These are phyloP conservation scores for Fragum fragum DNA, from an alignment of 2,888 invertebrate species.

Conservation along the genomic window DNA sequence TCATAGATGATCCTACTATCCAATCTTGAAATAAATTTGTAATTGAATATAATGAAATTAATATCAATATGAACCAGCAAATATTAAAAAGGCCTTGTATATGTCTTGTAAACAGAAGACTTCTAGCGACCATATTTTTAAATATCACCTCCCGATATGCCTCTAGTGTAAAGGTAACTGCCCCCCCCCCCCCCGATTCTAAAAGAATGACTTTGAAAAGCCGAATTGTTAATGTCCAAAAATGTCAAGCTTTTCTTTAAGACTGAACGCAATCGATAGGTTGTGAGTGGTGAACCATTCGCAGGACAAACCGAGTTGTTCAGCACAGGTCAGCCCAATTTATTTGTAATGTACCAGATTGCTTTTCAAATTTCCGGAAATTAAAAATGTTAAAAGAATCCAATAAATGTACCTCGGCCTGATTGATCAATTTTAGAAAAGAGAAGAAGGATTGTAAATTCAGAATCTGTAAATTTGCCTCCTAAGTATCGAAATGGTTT, in stretches of 20 bases:
- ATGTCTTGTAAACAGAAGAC: slow-evolving; percentile 4
- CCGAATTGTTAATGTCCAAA: not conserved
- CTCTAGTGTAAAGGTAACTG: not conserved
- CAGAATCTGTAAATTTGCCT: too few relatives aligned
- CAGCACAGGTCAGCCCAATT: not conserved
- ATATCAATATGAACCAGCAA: too few relatives aligned
- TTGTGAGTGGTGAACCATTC: not conserved
- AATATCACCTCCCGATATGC: not conserved
- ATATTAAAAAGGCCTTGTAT: not conserved
- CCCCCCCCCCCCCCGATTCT: not conserved
- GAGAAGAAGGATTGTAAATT: not conserved
- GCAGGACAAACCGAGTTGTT: not conserved
- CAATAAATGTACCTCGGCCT: not conserved
- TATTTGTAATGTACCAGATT: too few relatives aligned
- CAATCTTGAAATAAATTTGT: too few relatives aligned
- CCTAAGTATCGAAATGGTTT: too few relatives aligned
- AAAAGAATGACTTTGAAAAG: not conserved
- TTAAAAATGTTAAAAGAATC: not conserved
- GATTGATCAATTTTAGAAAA: slow-evolving; percentile 1
- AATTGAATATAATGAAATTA: too few relatives aligned
- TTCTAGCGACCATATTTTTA: not conserved
- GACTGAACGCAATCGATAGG: not conserved
- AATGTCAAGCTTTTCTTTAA: not conserved
- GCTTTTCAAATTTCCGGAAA: not conserved
- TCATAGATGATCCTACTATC: too few relatives aligned